phyloP scores from a whole-genome alignment of 2,888 invertebrate genomes.

The Drosophila eohydei region DNA sequence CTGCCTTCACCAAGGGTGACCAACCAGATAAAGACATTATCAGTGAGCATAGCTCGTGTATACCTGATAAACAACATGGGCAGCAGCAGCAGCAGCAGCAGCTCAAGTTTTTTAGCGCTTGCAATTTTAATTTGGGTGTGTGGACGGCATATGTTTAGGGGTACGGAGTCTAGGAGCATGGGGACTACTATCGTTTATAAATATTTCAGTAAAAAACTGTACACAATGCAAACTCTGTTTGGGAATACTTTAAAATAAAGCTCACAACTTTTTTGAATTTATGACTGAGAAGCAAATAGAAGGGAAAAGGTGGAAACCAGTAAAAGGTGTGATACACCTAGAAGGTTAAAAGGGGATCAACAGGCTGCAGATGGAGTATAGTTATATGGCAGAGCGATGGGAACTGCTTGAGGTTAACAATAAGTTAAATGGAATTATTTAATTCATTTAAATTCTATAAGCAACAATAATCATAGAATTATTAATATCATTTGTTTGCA shows the following conservation, averaged over 20 bases:
- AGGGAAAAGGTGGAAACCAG: neutral
- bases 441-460: neutral
- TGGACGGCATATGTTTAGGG: neutral
- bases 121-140: neutral
- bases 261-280: neutral
- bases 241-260: too few species aligned
- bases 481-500: neutral
- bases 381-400: neutral
- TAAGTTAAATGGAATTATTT: neutral
- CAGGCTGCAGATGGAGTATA: neutral
- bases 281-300: conserved; percentile 3
- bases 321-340: neutral
- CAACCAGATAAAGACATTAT: conserved; percentile 47
- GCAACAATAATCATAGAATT: neutral
- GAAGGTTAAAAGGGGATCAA: neutral
- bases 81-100: neutral
- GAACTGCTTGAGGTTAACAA: neutral
- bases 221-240: neutral
- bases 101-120: conserved; percentile 2
- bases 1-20: conserved; percentile 13
- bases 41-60: conserved; percentile 30
- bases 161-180: neutral
- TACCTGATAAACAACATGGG: conserved; percentile 35
- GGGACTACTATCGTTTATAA: neutral
- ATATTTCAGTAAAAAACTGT: neutral